A percentile compares a stretch with the other conserved stretches of the same genome.
Evolutionary conservation across 2,888 invertebrate genomes (phyloP).

Genomic region (Drosophila pseudotakahashii): DNA sequence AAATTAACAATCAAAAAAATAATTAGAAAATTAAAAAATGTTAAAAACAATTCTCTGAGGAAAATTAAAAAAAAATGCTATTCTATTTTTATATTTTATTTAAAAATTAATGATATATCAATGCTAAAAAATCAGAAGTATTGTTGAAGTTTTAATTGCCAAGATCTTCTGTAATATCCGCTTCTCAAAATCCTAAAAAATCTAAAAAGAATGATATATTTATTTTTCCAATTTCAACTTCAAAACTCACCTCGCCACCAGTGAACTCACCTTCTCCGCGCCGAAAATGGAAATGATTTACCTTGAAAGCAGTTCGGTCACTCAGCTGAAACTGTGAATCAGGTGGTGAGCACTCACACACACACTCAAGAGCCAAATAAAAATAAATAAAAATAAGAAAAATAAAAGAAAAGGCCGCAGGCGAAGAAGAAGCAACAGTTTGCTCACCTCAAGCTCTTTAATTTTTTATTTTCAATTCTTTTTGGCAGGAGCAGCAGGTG

Average conservation of each 20-base stretch:
- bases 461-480: neutral
- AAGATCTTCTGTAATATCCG: too few species aligned
- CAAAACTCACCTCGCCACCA: conserved; percentile 12
- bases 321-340: conserved; percentile 66
- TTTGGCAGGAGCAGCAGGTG: conserved; percentile 62
- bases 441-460: conserved; percentile 34
- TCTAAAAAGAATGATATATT: neutral
- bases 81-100: too few species aligned
- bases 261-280: conserved; percentile 26
- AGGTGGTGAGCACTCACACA: conserved; percentile 26
- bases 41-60: too few species aligned
- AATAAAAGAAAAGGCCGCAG: conserved; percentile 40
- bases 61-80: too few species aligned
- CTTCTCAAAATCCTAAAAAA: too few species aligned
- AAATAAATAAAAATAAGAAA: conserved; percentile 37
- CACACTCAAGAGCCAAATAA: conserved; percentile 24
- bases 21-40: too few species aligned
- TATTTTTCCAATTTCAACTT: neutral
- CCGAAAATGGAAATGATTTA: conserved; percentile 55
- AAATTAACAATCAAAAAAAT: too few species aligned
- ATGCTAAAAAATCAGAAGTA: too few species aligned
- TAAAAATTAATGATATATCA: too few species aligned
- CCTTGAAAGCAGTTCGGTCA: conserved; percentile 69
- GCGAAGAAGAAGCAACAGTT: conserved; percentile 46
- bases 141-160: too few species aligned